A percentile compares a stretch with the other conserved stretches of the same genome.
These are phyloP conservation scores for Oncorhynchus tshawytscha DNA, from an alignment of 2,113 vertebrate species.

Conservation along the genomic window DNA sequence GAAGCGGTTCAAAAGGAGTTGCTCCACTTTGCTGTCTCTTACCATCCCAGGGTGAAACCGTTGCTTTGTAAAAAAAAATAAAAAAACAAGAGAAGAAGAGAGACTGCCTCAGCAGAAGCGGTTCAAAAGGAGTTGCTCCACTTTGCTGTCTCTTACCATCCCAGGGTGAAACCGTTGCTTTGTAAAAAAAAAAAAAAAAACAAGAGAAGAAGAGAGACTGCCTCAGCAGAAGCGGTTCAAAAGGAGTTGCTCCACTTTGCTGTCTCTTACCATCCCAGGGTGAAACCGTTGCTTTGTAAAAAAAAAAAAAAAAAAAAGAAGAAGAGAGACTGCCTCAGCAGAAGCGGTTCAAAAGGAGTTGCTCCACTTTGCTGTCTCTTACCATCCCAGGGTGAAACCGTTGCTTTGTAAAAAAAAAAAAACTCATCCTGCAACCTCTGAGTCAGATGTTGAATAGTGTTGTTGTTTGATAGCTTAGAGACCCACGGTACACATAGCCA, in stretches of 20 bases:
- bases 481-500: neutral
- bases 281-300: no score
- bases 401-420: no score
- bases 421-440: no score
- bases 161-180: no score
- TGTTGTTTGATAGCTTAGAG: no score
- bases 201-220: neutral
- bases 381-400: no score
- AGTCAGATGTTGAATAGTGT: no score
- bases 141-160: neutral
- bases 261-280: neutral
- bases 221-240: neutral
- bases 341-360: neutral
- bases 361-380: neutral
- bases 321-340: neutral
- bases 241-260: neutral
- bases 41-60: no score
- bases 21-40: neutral
- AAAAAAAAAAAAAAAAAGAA: neutral
- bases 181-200: no score
- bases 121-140: conserved; percentile 1
- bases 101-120: neutral
- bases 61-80: neutral
- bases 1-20: neutral
- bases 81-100: neutral